Percentiles rank a stretch among this genome's conserved stretches.
These are phyloP conservation scores for Apoderus coryli DNA, from an alignment of 2,888 invertebrate genomes.

Conservation along the genomic window DNA sequence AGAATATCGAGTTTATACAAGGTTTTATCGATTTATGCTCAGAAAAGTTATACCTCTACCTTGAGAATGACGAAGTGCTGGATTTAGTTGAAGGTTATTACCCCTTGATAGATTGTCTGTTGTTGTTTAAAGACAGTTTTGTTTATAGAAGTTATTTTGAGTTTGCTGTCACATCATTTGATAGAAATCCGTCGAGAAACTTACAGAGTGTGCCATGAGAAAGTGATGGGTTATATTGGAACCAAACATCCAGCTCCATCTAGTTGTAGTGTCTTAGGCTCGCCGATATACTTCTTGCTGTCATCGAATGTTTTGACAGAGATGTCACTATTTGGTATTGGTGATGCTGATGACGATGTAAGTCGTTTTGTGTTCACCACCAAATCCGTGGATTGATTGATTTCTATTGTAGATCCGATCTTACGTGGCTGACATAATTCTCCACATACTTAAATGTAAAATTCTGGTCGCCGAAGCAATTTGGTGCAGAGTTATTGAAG, in stretches of 20 bases:
- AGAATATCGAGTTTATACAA: constrained; percentile 38
- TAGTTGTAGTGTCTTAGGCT: constrained; percentile 29
- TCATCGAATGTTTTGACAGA: constrained; percentile 45
- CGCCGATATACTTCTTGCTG: constrained; percentile 39
- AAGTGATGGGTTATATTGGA: constrained; percentile 40
- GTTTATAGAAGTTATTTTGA: constrained; percentile 32
- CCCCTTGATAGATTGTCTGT: no score
- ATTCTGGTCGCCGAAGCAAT: constrained; percentile 43
- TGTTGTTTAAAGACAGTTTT: no score
- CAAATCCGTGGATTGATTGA: no score
- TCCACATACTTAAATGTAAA: constrained; percentile 48
- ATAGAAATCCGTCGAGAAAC: constrained; percentile 38
- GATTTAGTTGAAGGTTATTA: constrained; percentile 20
- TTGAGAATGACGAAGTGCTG: constrained; percentile 17
- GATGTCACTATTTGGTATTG: constrained; percentile 47
- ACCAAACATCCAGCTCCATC: constrained; percentile 29
- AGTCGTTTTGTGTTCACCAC: constrained; percentile 8
- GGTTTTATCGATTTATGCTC: constrained; percentile 25
- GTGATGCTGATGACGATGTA: constrained; percentile 32
- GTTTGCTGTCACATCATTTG: constrained; percentile 42
- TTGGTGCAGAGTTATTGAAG: constrained; percentile 46
- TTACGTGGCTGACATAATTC: constrained; percentile 44
- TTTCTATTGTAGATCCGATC: constrained; percentile 42
- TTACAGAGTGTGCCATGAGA: constrained; percentile 39
- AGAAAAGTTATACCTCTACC: constrained; percentile 20